Percentiles rank a stretch among this genome's conserved stretches.
Evolutionary conservation across 2,113 vertebrate species (phyloP).

Genomic region (Aplodontia rufa): DNA sequence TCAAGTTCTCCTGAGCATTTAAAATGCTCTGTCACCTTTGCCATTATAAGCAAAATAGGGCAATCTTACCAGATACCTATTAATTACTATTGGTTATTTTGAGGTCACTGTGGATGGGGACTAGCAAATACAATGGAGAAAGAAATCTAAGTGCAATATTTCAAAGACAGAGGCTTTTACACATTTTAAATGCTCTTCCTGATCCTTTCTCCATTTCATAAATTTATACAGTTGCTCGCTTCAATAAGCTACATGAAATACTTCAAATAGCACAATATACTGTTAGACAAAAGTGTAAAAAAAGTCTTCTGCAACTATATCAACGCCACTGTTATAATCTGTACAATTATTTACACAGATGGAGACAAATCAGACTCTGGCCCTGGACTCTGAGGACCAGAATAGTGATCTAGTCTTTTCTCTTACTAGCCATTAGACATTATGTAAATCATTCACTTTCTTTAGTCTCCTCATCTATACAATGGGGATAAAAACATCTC

Average conservation of each 20-base stretch:
- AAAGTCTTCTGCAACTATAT: neutral
- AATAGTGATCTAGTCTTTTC: neutral
- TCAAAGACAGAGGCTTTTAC: neutral
- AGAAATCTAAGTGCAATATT: neutral
- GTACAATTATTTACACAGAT: neutral
- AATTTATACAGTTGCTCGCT: neutral
- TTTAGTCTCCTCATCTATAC: neutral
- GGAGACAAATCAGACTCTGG: neutral
- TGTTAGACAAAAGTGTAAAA: neutral
- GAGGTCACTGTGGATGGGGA: neutral
- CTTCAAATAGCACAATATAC: neutral
- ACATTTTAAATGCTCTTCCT: neutral
- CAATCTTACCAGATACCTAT: neutral
- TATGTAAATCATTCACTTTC: neutral
- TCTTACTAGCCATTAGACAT: neutral
- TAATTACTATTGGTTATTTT: neutral
- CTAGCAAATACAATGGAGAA: neutral
- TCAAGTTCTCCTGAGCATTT: neutral
- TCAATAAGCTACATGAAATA: neutral
- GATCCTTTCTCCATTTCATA: neutral
- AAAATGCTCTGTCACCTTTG: slow-evolving; percentile 20
- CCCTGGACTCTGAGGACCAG: neutral
- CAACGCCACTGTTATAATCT: neutral
- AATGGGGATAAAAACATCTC: neutral
- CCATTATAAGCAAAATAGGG: neutral